phyloP scores from a whole-genome alignment of 1,140 invertebrate genomes.

The Euura saliciscinereae region DNA sequence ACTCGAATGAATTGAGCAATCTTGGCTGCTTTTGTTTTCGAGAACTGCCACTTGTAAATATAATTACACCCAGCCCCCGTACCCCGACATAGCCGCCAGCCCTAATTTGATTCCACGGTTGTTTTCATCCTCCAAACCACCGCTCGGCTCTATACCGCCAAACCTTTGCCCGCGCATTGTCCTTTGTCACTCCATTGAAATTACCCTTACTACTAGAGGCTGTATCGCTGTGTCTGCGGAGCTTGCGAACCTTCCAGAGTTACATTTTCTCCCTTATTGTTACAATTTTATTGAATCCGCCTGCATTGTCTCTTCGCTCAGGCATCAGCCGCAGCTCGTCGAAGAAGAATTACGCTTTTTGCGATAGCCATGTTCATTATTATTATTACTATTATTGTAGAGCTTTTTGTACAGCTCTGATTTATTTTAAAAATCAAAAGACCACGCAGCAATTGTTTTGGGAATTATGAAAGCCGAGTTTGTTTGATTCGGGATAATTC shows the following conservation, averaged over 20 bases:
- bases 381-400: too few species aligned
- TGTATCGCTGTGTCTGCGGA: too few species aligned
- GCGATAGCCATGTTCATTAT: background rate
- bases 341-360: conserved; percentile 46
- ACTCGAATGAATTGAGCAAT: conserved; percentile 55
- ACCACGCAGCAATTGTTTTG: too few species aligned
- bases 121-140: conserved; percentile 46
- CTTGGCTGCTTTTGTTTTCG: conserved; percentile 55
- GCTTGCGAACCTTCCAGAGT: background rate
- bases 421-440: too few species aligned
- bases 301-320: conserved; percentile 42
- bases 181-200: conserved; percentile 61
- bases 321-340: conserved; percentile 37
- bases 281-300: conserved; percentile 60
- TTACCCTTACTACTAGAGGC: conserved; percentile 42
- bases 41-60: conserved; percentile 60
- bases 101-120: conserved; percentile 61
- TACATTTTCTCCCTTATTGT: conserved; percentile 54
- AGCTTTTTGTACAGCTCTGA: too few species aligned
- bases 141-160: conserved; percentile 26
- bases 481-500: too few species aligned
- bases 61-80: conserved; percentile 48
- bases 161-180: conserved; percentile 52
- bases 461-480: too few species aligned
- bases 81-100: conserved; percentile 22